A percentile compares a stretch with the other conserved stretches of the same genome.
These are phyloP conservation scores for Neopelma chrysocephalum DNA, from an alignment of 2,797 vertebrate species.

Conservation along the genomic window DNA sequence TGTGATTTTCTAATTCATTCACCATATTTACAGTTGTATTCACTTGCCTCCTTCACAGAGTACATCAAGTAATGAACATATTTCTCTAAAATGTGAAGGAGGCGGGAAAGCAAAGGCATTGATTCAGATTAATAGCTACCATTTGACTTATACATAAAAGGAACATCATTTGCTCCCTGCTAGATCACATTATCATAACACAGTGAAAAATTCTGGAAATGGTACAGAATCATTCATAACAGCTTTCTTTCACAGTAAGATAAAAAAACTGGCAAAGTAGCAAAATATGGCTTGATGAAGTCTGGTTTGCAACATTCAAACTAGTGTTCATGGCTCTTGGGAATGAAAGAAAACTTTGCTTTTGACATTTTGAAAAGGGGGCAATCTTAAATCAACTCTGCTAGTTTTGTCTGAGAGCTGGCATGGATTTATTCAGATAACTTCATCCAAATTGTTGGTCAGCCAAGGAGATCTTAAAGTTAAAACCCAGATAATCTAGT, in stretches of 20 bases:
- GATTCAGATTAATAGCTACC: not conserved
- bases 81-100: not conserved
- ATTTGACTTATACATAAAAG: not conserved
- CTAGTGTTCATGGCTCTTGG: not conserved
- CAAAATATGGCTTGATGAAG: not conserved
- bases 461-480: slow-evolving; percentile 29
- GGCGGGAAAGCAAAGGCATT: not conserved
- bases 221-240: not conserved
- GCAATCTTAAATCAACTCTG: not conserved
- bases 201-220: not conserved
- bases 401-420: not conserved
- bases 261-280: not conserved
- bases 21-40: not conserved
- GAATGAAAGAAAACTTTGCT: not conserved
- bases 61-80: not conserved
- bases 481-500: slow-evolving; percentile 64
- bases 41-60: not conserved
- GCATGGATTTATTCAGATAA: slow-evolving; percentile 11
- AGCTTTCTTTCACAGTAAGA: not conserved
- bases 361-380: not conserved
- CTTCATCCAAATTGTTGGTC: slow-evolving; percentile 11
- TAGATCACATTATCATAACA: not conserved
- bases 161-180: not conserved
- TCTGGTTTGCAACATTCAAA: not conserved
- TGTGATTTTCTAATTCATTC: not conserved